Percentiles rank a stretch among this genome's conserved stretches.
phyloP scores from a whole-genome alignment of 2,888 invertebrate genomes.

The Odontocerum albicorne region DNA sequence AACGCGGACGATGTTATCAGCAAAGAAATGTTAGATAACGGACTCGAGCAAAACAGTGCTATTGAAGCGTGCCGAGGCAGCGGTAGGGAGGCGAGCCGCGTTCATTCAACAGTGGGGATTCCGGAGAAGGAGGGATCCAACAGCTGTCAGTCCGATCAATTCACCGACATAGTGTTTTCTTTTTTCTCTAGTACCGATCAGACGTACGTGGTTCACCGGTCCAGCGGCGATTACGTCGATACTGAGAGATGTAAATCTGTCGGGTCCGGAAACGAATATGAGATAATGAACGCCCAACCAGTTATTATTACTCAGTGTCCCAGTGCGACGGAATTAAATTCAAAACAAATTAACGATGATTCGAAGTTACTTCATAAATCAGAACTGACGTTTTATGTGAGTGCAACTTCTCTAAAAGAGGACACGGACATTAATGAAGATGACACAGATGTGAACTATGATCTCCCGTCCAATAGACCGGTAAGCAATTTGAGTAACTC shows the following conservation, averaged over 20 bases:
- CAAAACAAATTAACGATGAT: not conserved
- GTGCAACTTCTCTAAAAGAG: constrained; percentile 28
- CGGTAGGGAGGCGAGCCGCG: not conserved
- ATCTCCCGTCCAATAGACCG: constrained; percentile 18
- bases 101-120: not conserved
- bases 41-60: not conserved
- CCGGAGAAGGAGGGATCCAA: not conserved
- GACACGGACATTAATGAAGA: constrained; percentile 9
- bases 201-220: constrained; percentile 28
- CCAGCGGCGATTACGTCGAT: constrained; percentile 20
- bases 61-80: not conserved
- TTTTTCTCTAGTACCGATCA: constrained; percentile 35
- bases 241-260: constrained; percentile 24
- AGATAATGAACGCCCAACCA: constrained; percentile 29
- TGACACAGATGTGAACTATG: constrained; percentile 16
- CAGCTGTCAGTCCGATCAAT: constrained; percentile 24
- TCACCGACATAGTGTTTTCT: constrained; percentile 34
- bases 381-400: constrained; percentile 31
- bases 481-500: constrained; percentile 5
- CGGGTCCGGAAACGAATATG: constrained; percentile 32
- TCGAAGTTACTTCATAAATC: constrained; percentile 29
- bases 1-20: constrained; percentile 14
- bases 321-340: constrained; percentile 8
- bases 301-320: constrained; percentile 4
- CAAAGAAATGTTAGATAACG: constrained; percentile 6